These are phyloP conservation scores for Palythoa heliodiscus DNA, from an alignment of 92 coral and sea anemone species.

Conservation along the genomic window DNA sequence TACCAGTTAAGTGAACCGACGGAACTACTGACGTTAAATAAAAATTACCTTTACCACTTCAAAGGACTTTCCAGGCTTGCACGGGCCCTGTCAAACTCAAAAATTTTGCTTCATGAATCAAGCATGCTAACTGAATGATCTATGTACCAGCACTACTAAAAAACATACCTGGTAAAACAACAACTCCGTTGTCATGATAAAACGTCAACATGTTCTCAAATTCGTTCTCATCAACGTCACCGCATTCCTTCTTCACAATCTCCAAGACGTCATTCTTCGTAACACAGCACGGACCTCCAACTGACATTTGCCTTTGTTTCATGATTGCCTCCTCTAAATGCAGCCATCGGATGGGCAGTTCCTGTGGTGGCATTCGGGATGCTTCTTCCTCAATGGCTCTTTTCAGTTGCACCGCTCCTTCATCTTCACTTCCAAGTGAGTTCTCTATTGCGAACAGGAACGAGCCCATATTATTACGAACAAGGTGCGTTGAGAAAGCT, in stretches of 20 bases:
- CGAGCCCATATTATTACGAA: conserved; percentile 43
- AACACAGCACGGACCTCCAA: conserved; percentile 46
- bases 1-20: too few species aligned
- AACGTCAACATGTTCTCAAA: conserved; percentile 67
- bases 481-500: conserved; percentile 66
- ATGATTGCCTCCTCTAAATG: conserved; percentile 72
- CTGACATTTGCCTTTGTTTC: conserved; percentile 37
- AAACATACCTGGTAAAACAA: conserved; percentile 66
- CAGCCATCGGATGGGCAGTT: conserved; percentile 70
- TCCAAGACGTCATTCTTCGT: conserved; percentile 32
- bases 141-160: background rate
- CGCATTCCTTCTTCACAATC: conserved; percentile 30
- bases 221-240: conserved; percentile 40
- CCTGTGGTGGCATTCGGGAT: conserved; percentile 34
- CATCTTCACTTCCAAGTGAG: conserved; percentile 42
- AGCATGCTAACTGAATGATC: too few species aligned
- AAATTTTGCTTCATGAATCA: too few species aligned
- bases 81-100: too few species aligned
- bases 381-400: conserved; percentile 59
- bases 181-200: conserved; percentile 74
- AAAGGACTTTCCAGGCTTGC: too few species aligned
- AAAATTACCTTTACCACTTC: background rate
- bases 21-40: too few species aligned
- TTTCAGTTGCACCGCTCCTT: conserved; percentile 44
- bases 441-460: conserved; percentile 67